These are phyloP conservation scores for Drosophila niveifrons DNA, from an alignment of 2,888 invertebrate genomes.

Conservation along the genomic window DNA sequence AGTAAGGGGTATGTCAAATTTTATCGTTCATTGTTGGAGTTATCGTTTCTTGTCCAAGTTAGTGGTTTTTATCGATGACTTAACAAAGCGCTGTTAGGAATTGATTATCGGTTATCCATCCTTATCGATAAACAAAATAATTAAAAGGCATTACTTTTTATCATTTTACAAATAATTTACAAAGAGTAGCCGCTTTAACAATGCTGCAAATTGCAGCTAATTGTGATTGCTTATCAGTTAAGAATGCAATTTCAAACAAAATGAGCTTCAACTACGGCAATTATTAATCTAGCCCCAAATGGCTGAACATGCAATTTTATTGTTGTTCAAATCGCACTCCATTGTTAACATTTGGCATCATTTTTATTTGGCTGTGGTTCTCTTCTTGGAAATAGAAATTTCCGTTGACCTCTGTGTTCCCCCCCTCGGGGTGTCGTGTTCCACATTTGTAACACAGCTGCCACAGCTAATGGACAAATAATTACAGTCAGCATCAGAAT, in stretches of 20 bases:
- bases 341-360: conserved; percentile 45
- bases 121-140: not conserved
- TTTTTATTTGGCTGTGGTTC: conserved; percentile 8
- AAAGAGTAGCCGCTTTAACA: not conserved
- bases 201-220: not conserved
- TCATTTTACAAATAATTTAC: not conserved
- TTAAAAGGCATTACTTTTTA: not conserved
- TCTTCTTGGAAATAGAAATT: conserved; percentile 45
- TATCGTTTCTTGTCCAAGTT: not conserved
- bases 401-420: conserved; percentile 53
- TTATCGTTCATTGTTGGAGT: not conserved
- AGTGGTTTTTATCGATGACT: not conserved
- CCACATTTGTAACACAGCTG: conserved; percentile 67
- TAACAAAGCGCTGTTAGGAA: not conserved
- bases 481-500: conserved; percentile 57
- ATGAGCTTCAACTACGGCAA: not conserved
- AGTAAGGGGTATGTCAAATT: not conserved
- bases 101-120: too few species aligned
- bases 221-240: not conserved
- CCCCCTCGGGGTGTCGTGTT: conserved; percentile 57
- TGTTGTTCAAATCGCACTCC: conserved; percentile 37
- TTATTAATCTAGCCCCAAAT: conserved; percentile 6
- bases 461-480: conserved; percentile 74
- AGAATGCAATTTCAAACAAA: not conserved
- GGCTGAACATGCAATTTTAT: conserved; percentile 21